phyloP scores from a whole-genome alignment of 2,888 invertebrate species.

The Drepanosiphum platanoidis region DNA sequence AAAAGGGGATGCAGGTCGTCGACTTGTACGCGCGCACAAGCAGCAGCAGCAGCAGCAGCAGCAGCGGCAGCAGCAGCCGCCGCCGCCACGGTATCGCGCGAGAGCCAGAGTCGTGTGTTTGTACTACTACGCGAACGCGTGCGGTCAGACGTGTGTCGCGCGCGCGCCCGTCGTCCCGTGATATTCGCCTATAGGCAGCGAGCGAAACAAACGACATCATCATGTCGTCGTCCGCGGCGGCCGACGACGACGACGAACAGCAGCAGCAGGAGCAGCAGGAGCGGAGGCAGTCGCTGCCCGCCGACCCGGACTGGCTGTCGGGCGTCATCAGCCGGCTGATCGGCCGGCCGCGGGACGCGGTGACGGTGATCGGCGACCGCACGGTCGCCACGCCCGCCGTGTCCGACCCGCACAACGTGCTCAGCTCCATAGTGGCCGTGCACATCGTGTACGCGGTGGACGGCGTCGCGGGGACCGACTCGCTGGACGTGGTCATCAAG shows the following conservation, averaged over 20 bases:
- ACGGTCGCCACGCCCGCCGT: constrained; percentile 61
- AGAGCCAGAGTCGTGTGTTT: too few relatives aligned
- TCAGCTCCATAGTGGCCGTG: constrained; percentile 59
- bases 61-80: not conserved
- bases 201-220: not conserved
- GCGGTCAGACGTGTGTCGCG: too few relatives aligned
- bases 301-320: constrained; percentile 56
- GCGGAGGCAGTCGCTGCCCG: constrained; percentile 44
- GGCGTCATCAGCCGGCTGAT: constrained; percentile 55
- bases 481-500: constrained; percentile 75
- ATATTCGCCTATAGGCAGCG: too few relatives aligned
- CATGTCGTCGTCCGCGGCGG: constrained; percentile 12
- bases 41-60: constrained; percentile 64
- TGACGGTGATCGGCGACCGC: constrained; percentile 46
- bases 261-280: constrained; percentile 20
- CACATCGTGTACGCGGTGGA: constrained; percentile 58
- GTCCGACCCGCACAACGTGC: constrained; percentile 62
- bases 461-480: constrained; percentile 64
- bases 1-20: constrained; percentile 68
- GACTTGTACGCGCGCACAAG: constrained; percentile 66
- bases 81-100: too few relatives aligned
- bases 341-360: constrained; percentile 38
- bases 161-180: too few relatives aligned
- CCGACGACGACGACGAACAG: constrained; percentile 16
- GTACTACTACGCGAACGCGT: too few relatives aligned